phyloP scores from a whole-genome alignment of 2,888 invertebrate genomes.

The Ceratothoa steindachneri region DNA sequence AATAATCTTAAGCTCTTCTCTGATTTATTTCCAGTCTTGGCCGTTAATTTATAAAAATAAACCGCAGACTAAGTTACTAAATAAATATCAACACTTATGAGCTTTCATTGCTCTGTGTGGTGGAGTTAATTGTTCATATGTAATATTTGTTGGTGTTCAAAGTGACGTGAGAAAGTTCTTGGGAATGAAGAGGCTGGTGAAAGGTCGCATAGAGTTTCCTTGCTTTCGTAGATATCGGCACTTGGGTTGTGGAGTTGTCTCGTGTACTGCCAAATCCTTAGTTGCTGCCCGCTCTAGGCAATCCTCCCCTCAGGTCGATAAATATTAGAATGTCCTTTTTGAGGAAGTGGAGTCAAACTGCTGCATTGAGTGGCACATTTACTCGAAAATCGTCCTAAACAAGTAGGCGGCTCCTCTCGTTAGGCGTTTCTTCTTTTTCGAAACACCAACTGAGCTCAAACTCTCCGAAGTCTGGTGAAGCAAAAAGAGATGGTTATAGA shows the following conservation, averaged over 20 bases:
- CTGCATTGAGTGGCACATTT: not conserved
- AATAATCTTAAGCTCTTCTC: too few species aligned
- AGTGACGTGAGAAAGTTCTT: not conserved
- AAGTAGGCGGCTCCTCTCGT: not conserved
- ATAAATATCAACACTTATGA: slow-evolving; percentile 23
- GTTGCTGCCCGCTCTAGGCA: not conserved
- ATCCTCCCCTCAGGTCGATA: not conserved
- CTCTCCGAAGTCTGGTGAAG: not conserved
- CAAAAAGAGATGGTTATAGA: too few species aligned
- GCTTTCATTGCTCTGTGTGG: slow-evolving; percentile 39
- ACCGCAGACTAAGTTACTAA: too few species aligned
- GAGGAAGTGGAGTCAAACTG: not conserved
- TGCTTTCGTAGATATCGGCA: not conserved
- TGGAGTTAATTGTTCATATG: slow-evolving; percentile 39
- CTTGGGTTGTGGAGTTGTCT: not conserved
- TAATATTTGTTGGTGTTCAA: slow-evolving; percentile 32
- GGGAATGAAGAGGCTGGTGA: not conserved
- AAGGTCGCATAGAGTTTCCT: not conserved
- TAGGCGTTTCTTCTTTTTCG: not conserved
- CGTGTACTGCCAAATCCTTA: not conserved
- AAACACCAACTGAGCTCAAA: not conserved
- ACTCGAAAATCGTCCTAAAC: not conserved
- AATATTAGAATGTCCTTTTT: not conserved
- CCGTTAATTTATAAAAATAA: too few species aligned
- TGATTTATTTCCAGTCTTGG: too few species aligned